Evolutionary conservation across 2,113 vertebrate genomes (phyloP).

Genomic region (Chunga burmeisteri): DNA sequence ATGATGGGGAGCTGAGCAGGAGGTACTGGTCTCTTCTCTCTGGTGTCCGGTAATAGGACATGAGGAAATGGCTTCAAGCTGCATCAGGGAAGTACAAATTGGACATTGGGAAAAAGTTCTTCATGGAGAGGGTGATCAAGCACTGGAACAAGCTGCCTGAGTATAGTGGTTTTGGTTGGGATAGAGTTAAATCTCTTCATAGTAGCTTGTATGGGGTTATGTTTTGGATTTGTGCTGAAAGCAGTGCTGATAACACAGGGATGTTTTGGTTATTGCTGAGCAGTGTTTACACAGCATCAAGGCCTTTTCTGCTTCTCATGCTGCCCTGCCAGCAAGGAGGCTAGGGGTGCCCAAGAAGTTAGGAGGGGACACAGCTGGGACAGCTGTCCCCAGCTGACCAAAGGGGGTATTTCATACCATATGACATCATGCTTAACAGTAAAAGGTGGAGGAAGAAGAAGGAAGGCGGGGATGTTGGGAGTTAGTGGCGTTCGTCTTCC

Average conservation of each 20-base stretch:
- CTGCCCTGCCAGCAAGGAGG: not conserved
- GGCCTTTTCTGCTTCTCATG: not conserved
- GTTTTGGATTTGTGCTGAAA: not conserved
- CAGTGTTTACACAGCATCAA: not conserved
- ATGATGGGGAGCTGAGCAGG: not conserved
- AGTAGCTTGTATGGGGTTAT: not conserved
- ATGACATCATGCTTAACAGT: not conserved
- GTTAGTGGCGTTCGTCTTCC: not conserved
- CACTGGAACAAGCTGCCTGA: not conserved
- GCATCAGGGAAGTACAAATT: not conserved
- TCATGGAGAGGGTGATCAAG: not conserved
- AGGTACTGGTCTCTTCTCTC: not conserved
- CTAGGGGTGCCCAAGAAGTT: not conserved
- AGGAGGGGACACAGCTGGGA: not conserved
- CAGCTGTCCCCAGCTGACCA: not conserved
- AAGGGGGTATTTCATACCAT: not conserved
- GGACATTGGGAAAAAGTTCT: not conserved
- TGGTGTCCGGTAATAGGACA: not conserved
- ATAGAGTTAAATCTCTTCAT: not conserved
- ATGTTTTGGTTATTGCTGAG: not conserved
- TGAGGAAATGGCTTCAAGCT: not conserved
- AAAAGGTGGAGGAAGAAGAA: not conserved
- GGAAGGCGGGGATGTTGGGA: fast-evolving
- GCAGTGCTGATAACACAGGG: not conserved
- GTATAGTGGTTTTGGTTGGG: not conserved